Percentiles rank a stretch among this genome's conserved stretches.
phyloP scores from a whole-genome alignment of 2,888 invertebrate genomes.

The Anodontia alba region DNA sequence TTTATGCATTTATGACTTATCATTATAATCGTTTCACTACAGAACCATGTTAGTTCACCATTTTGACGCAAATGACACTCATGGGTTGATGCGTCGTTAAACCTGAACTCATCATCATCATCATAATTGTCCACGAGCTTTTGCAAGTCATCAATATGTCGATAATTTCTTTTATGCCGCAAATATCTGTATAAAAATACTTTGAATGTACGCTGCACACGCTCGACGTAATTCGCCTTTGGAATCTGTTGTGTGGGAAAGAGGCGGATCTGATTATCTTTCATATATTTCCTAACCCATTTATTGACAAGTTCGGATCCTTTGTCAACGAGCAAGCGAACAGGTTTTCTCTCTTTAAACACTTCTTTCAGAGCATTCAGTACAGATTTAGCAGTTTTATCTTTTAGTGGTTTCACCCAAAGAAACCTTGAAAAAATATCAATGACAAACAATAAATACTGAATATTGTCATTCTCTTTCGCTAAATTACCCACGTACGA shows the following conservation, averaged over 20 bases:
- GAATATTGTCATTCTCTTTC: not conserved
- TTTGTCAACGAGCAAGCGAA: constrained; percentile 24
- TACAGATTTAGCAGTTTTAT: constrained; percentile 27
- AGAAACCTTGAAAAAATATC: not conserved
- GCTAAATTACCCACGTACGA: not conserved
- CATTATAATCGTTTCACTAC: too few relatives aligned
- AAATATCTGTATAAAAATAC: constrained; percentile 20
- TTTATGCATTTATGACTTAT: too few relatives aligned
- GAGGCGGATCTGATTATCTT: constrained; percentile 16
- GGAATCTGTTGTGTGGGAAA: constrained; percentile 31
- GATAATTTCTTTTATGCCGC: constrained; percentile 29
- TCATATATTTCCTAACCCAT: not conserved
- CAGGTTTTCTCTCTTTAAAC: constrained; percentile 15
- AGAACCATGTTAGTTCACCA: too few relatives aligned
- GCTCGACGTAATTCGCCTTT: constrained; percentile 26
- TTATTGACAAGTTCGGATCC: constrained; percentile 25
- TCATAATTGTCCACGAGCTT: too few relatives aligned
- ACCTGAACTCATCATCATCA: too few relatives aligned
- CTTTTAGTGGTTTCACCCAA: not conserved
- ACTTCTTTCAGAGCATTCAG: constrained; percentile 23
- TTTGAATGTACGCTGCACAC: constrained; percentile 26
- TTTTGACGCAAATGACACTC: too few relatives aligned
- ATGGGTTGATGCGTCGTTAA: too few relatives aligned
- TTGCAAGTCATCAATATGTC: constrained; percentile 23
- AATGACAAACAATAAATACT: not conserved